Percentiles rank a stretch among this genome's conserved stretches.
These are phyloP conservation scores for Macrotis lagotis DNA, from an alignment of 2,113 vertebrate genomes.

Conservation along the genomic window DNA sequence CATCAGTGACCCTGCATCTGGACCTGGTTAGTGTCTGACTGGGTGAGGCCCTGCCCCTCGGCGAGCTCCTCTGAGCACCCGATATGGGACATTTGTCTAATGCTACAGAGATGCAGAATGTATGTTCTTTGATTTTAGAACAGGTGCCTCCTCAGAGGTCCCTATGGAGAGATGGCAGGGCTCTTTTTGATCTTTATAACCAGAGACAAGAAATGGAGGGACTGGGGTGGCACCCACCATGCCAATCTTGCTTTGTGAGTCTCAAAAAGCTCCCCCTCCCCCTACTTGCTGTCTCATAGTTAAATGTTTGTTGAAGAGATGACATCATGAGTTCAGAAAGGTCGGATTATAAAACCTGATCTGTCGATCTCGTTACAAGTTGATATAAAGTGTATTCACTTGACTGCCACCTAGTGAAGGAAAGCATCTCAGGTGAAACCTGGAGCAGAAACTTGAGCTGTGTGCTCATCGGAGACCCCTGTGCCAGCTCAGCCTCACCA, in stretches of 20 bases:
- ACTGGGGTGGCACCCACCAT: accelerated
- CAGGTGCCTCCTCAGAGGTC: not conserved
- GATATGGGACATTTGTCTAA: not conserved
- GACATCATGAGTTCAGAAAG: constrained; percentile 74
- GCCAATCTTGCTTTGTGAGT: not conserved
- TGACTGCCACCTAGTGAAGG: constrained; percentile 67
- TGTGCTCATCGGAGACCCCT: constrained; percentile 13
- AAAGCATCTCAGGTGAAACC: constrained; percentile 61
- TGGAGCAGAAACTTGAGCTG: not conserved
- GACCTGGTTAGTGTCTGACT: accelerated
- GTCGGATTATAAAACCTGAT: constrained; percentile 5
- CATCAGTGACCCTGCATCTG: not conserved
- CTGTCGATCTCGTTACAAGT: constrained; percentile 33
- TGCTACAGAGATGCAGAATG: not conserved
- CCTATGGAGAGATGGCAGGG: not conserved
- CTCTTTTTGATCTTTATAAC: not conserved
- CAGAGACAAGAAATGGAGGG: constrained; percentile 11
- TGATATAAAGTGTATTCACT: constrained; percentile 49
- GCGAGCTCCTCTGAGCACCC: not conserved
- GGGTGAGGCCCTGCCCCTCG: not conserved
- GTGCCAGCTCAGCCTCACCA: constrained; percentile 41
- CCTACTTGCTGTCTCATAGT: constrained; percentile 21
- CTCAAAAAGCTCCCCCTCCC: not conserved
- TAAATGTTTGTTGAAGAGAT: constrained; percentile 51
- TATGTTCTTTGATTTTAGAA: not conserved